These are phyloP conservation scores for Nyctibius bracteatus DNA, from an alignment of 2,113 vertebrate genomes.

Conservation along the genomic window DNA sequence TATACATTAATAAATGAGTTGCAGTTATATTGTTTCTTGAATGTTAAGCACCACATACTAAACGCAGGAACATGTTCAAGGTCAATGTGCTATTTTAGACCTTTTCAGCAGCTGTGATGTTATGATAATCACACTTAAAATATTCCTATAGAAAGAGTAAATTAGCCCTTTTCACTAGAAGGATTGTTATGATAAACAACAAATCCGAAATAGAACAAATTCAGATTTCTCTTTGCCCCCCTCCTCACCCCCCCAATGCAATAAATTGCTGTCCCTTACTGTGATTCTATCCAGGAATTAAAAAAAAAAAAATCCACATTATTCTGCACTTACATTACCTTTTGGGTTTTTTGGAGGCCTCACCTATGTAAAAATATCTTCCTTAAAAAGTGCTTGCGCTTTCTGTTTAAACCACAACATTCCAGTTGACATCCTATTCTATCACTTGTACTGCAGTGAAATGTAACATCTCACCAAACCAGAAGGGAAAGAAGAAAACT, in stretches of 20 bases:
- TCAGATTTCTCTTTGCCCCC: not conserved
- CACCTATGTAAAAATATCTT: not conserved
- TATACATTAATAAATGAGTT: constrained; percentile 74
- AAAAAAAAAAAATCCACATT: not conserved
- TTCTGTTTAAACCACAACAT: not conserved
- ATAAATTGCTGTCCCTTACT: constrained; percentile 53
- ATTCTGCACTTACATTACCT: not conserved
- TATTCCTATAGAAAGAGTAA: constrained; percentile 81
- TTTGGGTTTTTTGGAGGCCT: not conserved
- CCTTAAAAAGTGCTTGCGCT: not conserved
- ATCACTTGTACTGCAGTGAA: not conserved
- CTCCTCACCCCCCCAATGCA: not conserved
- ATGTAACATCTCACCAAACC: not conserved
- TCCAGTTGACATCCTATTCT: not conserved
- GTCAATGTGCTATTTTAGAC: constrained; percentile 79
- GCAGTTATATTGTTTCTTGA: constrained; percentile 75
- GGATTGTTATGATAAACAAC: constrained; percentile 78
- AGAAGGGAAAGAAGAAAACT: constrained; percentile 19
- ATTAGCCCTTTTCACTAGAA: constrained; percentile 79
- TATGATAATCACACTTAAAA: constrained; percentile 81
- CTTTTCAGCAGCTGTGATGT: constrained; percentile 77
- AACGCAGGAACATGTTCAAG: constrained; percentile 74
- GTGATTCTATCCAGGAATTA: constrained; percentile 29
- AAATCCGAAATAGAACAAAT: constrained; percentile 66
- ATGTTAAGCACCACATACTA: constrained; percentile 74